A percentile compares a stretch with the other conserved stretches of the same genome.
phyloP scores from a whole-genome alignment of 2,888 invertebrate species.

The Willowsia nigromaculata region DNA sequence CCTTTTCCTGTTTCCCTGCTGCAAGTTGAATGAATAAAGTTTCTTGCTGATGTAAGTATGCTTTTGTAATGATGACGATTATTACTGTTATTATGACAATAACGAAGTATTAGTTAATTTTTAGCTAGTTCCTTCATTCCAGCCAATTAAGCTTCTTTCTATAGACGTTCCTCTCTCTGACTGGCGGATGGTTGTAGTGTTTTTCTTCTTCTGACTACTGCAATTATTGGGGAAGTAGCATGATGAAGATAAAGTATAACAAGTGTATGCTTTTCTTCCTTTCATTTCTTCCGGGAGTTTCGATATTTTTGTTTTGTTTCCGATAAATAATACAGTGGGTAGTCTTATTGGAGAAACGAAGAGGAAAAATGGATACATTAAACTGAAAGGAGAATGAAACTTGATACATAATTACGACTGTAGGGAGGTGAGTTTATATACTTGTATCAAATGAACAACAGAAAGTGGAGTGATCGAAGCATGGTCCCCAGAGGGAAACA shows the following conservation, averaged over 20 bases:
- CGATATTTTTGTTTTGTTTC: not conserved
- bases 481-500: no score
- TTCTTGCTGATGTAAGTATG: not conserved
- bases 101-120: conserved; percentile 19
- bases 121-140: conserved; percentile 51
- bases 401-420: conserved; percentile 5
- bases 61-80: not conserved
- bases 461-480: no score
- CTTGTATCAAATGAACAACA: no score
- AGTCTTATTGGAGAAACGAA: not conserved
- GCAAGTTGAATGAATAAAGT: not conserved
- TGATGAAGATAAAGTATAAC: not conserved
- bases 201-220: conserved; percentile 32
- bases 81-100: conserved; percentile 21
- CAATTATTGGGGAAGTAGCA: not conserved
- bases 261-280: not conserved
- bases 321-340: not conserved
- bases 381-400: conserved; percentile 13
- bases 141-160: conserved; percentile 39
- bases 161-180: not conserved
- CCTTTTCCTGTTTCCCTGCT: not conserved
- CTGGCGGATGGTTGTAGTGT: not conserved
- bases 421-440: no score
- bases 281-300: not conserved
- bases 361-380: not conserved